Conservation (phyloP, 2,797 vertebrate species). For the Anableps anableps region DNA sequence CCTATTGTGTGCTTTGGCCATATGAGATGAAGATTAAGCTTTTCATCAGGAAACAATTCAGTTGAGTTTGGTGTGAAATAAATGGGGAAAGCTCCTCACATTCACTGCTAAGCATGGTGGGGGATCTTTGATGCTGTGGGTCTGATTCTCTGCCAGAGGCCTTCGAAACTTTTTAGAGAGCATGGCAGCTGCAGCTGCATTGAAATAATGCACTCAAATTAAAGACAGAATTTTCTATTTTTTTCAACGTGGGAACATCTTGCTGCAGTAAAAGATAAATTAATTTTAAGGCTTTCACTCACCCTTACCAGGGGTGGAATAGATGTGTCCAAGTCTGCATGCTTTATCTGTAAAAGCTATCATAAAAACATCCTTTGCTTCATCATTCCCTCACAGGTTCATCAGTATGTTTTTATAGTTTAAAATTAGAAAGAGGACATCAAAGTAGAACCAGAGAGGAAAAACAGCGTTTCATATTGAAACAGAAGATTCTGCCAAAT, state of each 20-base stretch:
- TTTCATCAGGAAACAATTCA: too few relatives aligned
- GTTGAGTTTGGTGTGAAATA: too few relatives aligned
- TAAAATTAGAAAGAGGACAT: conserved; percentile 38
- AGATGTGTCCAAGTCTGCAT: neutral
- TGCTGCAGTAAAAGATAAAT: neutral
- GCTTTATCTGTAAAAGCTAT: neutral
- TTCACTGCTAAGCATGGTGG: neutral
- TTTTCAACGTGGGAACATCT: neutral
- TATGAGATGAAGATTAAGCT: neutral
- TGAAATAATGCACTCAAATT: conserved; percentile 8
- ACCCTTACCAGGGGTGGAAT: neutral
- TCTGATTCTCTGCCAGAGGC: neutral
- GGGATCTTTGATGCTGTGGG: neutral
- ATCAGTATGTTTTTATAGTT: conserved; percentile 35
- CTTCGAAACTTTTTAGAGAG: neutral
- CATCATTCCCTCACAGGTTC: neutral
- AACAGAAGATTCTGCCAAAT: conserved; percentile 36
- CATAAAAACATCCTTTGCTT: neutral
- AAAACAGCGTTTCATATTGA: conserved; percentile 42
- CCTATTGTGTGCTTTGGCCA: neutral
- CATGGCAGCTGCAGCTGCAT: neutral
- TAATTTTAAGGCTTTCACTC: neutral
- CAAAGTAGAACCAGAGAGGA: conserved; percentile 46
- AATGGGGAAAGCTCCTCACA: too few relatives aligned
- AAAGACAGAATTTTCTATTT: neutral